Base-by-base conservation (phyloP, 2,113 vertebrate genomes). In the Takifugu flavidus region DNA sequence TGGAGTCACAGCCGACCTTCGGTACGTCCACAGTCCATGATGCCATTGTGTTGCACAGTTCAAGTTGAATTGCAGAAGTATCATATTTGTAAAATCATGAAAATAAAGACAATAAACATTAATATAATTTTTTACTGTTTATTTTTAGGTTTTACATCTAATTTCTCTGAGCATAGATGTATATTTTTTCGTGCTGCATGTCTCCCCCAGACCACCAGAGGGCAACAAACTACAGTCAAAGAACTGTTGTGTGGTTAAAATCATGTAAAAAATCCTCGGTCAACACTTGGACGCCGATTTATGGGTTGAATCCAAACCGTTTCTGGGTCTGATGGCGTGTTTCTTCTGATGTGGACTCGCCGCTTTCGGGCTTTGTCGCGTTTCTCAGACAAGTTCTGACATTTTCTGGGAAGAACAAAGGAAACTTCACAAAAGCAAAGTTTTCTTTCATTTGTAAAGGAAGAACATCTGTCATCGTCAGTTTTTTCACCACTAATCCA, bases 11-110 rank as follows among this genome's bases (percentile, higher is more conserved):
- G 71, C 65, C 70, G 73, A 75, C 79, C 47, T 68, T 73, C 45
- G 15, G 45, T 10, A 66, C 31, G 79, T 81, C 34, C 47, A 49
- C 47, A 72, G 80, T 82, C 86, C 80, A 85, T 84, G 66, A 88
- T 79, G 77, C 84, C 85, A 86, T 89, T 82, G 86, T 89, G 86
- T 89, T 89, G 86, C 88, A 88, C 88, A 88, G 84, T 85, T 82
- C 56, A 82, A 86, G 84, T 87, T 77, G 77, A 83, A 86, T 83
- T 87, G 80, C 82, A 87, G 78, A 87, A 89, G 73, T 86, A 85
- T 85, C 84, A 80, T 86, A 83, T 89, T 89, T 89, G 88, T 89
- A 87, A 89, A 88, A 84, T 84, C 82, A 88, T 86, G 70, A 89
- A 74, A 88, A 87, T 64, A 88, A 89, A 85, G 80, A 87, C 73